A percentile compares a stretch with the other conserved stretches of the same genome.
These are phyloP conservation scores for Acromyrmex heyeri DNA, from an alignment of 1,140 invertebrate genomes.

Conservation along the genomic window DNA sequence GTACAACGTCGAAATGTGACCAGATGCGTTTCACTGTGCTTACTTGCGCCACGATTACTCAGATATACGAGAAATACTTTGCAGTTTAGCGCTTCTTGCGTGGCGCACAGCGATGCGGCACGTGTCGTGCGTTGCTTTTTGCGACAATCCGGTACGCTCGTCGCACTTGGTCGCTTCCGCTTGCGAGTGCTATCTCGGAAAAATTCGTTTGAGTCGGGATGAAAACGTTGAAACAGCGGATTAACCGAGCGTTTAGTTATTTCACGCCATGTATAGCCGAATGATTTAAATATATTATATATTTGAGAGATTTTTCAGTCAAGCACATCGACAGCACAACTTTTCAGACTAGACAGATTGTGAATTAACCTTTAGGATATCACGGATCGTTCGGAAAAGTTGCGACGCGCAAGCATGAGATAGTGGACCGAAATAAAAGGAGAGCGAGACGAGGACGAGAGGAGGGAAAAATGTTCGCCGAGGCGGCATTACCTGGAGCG, in stretches of 20 bases:
- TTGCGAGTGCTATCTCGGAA: background rate
- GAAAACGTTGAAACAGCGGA: background rate
- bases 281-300: background rate
- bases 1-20: conserved; percentile 62
- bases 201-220: background rate
- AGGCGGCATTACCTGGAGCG: conserved; percentile 73
- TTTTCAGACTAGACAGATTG: background rate
- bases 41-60: conserved; percentile 29
- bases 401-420: background rate
- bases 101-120: conserved; percentile 35
- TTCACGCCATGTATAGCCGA: background rate
- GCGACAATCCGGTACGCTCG: conserved; percentile 18
- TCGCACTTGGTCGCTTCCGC: conserved; percentile 37
- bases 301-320: background rate
- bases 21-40: conserved; percentile 31
- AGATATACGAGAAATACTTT: conserved; percentile 23
- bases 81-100: conserved; percentile 50
- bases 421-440: conserved; percentile 37
- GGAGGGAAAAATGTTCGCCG: conserved; percentile 51
- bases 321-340: conserved; percentile 1
- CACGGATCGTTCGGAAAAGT: background rate
- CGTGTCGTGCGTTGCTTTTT: conserved; percentile 52
- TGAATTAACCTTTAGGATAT: background rate
- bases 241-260: background rate
- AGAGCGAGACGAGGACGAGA: background rate